Conservation (phyloP, 2,888 invertebrate genomes). For the Cyaniris semiargus region DNA sequence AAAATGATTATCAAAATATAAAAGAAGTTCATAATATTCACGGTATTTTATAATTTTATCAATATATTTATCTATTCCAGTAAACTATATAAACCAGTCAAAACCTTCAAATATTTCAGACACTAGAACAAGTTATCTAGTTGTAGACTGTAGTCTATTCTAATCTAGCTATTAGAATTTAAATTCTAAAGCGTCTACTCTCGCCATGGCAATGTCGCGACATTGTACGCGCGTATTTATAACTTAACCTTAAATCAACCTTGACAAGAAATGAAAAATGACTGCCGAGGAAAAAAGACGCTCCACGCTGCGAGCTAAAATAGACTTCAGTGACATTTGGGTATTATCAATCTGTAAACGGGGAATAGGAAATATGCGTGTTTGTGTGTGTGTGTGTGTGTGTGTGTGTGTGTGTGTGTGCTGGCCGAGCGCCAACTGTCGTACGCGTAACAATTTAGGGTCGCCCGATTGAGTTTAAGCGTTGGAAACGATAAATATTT, state of each 20-base stretch:
- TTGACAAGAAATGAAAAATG: conserved; percentile 77
- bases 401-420: conserved; percentile 27
- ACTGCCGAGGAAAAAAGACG: conserved; percentile 58
- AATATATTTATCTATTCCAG: background rate
- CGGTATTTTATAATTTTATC: too few species aligned
- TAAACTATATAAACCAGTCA: background rate
- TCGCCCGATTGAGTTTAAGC: conserved; percentile 5
- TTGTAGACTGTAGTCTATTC: background rate
- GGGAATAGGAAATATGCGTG: conserved; percentile 59
- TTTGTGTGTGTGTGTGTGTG: background rate
- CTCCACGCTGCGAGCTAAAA: conserved; percentile 59
- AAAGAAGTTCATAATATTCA: too few species aligned
- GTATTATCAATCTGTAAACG: conserved; percentile 77
- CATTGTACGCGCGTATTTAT: conserved; percentile 65
- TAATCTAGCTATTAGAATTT: background rate
- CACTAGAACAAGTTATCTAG: background rate
- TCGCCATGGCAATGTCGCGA: conserved; percentile 48
- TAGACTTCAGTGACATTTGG: conserved; percentile 72
- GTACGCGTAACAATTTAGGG: conserved; percentile 18
- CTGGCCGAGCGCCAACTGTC: conserved; percentile 48
- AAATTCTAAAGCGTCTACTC: background rate
- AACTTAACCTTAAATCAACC: conserved; percentile 77
- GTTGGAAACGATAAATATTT: background rate
- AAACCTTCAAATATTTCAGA: background rate
- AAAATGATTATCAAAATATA: too few species aligned